A percentile compares a stretch with the other conserved stretches of the same genome.
These are phyloP conservation scores for Gortyna flavago DNA, from an alignment of 2,888 invertebrate genomes.

Conservation along the genomic window DNA sequence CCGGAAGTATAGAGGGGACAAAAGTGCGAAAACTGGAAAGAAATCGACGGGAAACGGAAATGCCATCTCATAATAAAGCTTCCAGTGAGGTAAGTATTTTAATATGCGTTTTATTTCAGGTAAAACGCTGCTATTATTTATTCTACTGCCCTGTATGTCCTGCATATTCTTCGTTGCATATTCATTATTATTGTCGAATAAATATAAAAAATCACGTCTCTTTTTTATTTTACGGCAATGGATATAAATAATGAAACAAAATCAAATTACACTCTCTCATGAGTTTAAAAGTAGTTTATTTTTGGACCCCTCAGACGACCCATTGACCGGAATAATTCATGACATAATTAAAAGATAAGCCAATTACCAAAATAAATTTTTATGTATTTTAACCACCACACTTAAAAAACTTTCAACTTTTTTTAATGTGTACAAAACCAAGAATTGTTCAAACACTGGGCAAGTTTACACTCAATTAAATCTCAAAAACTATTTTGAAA, in stretches of 20 bases:
- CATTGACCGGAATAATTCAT: no score
- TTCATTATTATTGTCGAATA: background rate
- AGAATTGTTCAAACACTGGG: background rate
- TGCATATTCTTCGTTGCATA: no score
- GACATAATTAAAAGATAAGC: background rate
- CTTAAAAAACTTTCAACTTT: background rate
- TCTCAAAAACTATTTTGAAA: slow-evolving; percentile 2
- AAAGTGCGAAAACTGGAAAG: no score
- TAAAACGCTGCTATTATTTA: background rate
- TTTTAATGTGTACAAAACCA: background rate
- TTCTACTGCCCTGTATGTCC: background rate
- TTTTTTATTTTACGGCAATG: background rate
- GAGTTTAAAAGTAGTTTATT: no score
- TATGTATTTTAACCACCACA: background rate
- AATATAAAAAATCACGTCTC: background rate
- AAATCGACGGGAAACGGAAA: no score
- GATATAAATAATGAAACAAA: background rate
- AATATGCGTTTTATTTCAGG: no score
- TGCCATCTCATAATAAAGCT: no score
- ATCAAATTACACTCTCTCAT: background rate
- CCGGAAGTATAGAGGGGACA: no score
- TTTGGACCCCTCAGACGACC: no score
- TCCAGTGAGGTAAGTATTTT: no score
- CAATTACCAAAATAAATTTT: background rate
- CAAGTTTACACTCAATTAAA: background rate